phyloP scores from a whole-genome alignment of 2,797 vertebrate species.

The Acanthurus leucopareius region DNA sequence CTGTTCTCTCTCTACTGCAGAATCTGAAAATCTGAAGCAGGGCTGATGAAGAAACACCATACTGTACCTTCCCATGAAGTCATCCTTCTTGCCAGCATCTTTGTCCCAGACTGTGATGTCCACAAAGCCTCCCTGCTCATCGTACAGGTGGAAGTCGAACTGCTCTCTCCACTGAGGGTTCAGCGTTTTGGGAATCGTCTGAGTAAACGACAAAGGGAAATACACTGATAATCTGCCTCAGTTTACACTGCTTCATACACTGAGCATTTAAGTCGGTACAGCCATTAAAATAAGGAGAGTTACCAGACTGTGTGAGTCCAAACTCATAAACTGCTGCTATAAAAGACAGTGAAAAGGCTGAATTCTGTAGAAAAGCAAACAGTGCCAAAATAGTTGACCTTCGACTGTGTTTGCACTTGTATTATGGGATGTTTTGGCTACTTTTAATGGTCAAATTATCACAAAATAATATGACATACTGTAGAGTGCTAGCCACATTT shows the following conservation, averaged over 20 bases:
- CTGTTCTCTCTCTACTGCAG: not conserved
- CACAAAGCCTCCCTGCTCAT: conserved; percentile 93
- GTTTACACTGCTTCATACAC: too few species aligned
- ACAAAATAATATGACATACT: too few species aligned
- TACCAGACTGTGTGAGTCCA: not conserved
- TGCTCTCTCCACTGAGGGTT: conserved; percentile 98
- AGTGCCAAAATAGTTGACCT: too few species aligned
- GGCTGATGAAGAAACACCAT: not conserved
- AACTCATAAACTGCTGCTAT: too few species aligned
- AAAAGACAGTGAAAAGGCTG: not conserved
- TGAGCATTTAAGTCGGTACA: not conserved
- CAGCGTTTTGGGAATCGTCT: conserved; percentile 95
- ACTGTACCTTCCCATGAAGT: conserved; percentile 96
- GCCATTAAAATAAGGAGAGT: not conserved
- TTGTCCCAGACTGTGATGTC: conserved; percentile 98
- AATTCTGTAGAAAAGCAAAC: too few species aligned
- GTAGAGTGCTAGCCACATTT: not conserved
- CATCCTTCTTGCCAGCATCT: conserved; percentile 95
- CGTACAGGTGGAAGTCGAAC: conserved; percentile 98
- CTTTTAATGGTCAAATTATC: too few species aligned
- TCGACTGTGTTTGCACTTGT: too few species aligned
- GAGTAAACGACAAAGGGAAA: conserved; percentile 28
- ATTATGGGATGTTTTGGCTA: too few species aligned
- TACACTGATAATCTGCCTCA: too few species aligned
- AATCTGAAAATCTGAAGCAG: not conserved